A percentile compares a stretch with the other conserved stretches of the same genome.
Evolutionary conservation across 2,888 invertebrate genomes (phyloP).

Genomic region (Capitulum mitella): DNA sequence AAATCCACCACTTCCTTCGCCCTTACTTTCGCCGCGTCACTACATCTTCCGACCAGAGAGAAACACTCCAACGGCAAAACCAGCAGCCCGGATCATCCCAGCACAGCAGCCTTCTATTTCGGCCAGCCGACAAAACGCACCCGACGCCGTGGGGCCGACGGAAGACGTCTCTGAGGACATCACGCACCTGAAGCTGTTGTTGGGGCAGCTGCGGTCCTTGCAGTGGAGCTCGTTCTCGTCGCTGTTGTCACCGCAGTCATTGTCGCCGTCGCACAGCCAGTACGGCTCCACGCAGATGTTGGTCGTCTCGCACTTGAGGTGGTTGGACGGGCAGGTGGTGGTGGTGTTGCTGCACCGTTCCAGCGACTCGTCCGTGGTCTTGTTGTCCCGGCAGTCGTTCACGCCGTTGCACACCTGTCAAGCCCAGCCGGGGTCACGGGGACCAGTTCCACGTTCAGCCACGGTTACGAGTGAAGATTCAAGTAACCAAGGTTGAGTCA

Average conservation of each 20-base stretch:
- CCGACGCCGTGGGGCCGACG: no score
- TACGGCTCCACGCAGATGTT: conserved; percentile 96
- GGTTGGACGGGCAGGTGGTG: conserved; percentile 79
- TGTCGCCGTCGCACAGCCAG: conserved; percentile 92
- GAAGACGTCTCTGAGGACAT: no score
- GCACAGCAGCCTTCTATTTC: no score
- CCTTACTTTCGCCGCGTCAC: no score
- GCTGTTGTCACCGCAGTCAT: conserved; percentile 90
- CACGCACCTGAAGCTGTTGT: conserved; percentile 71
- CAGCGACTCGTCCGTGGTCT: conserved; percentile 83
- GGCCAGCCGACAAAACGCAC: no score
- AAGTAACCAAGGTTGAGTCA: not conserved
- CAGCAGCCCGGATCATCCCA: no score
- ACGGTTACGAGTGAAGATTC: no score
- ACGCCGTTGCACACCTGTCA: conserved; percentile 73
- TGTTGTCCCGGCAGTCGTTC: conserved; percentile 87
- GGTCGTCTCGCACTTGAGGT: conserved; percentile 85
- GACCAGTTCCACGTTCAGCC: no score
- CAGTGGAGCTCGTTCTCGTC: conserved; percentile 84
- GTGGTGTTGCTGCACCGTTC: conserved; percentile 70
- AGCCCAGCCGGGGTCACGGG: not conserved
- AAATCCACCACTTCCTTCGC: no score
- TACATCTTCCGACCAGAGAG: no score
- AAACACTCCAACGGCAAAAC: no score
- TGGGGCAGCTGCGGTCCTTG: conserved; percentile 78